Base-by-base conservation (phyloP, 2,888 invertebrate species). In the Eristalinus aeneus region DNA sequence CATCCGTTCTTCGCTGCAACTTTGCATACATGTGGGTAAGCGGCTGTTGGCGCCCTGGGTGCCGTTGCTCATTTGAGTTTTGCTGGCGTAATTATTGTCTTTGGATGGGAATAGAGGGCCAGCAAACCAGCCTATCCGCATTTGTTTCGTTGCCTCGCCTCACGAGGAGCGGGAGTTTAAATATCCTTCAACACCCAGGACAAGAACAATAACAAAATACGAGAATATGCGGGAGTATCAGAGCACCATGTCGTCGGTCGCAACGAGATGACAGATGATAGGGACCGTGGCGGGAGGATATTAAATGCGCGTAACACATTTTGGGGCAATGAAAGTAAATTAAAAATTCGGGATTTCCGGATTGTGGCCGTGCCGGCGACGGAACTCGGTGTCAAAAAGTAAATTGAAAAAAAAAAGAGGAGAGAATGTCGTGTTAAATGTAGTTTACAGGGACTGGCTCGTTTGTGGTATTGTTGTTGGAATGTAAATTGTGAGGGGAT, bases 31-130 rank as follows among this genome's bases (percentile, higher is more conserved):
- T 36, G 34, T 34, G 36, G 69, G 64, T 67, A 36, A 11, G 32
- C 53, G 84, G 63, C 79, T 67, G 72, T 80, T 56, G 34, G 20
- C 61, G 85, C 76, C 81, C 65, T 12, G 76, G 81, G 85, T 80
- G 56, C 63, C 36, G 46, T 46, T 56, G 53, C 39, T 69, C 68
- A 73, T 73, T 76, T 79, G 32, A 71, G 60, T 39, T 69, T 65
- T 75, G 69, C 65, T 71, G 67, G 75, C 79, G 79, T 76, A 79
- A 71, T 84, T 80, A 84, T 84, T 80, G 63, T 75, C 78, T 79
- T 79, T 84, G 72, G 61, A 71, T 39, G 39, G 39, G 39, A 12
- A 36, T 12, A 8, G 46, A 8, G 16, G 0, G 16, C n/a, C 16
- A 8, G n/a, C 16, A 46, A n/a, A 8, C 46, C 46, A 16, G 46